These are phyloP conservation scores for Oceanites oceanicus DNA, from an alignment of 2,113 vertebrate species.

Conservation along the genomic window DNA sequence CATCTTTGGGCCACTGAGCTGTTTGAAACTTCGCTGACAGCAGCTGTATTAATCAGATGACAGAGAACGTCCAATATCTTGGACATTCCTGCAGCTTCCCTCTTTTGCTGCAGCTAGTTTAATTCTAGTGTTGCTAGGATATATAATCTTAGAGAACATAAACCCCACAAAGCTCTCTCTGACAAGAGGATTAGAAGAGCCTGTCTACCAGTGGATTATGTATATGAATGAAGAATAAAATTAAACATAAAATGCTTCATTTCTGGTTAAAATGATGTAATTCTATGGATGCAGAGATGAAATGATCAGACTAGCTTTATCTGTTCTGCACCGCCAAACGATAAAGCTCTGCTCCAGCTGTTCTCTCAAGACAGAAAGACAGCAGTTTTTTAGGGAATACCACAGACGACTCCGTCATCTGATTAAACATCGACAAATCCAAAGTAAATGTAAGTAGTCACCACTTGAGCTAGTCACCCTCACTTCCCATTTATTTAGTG, in stretches of 20 bases:
- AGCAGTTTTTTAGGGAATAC: background rate
- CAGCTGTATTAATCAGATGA: background rate
- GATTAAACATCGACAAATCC: background rate
- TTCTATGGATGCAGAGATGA: background rate
- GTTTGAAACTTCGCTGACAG: background rate
- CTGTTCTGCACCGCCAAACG: background rate
- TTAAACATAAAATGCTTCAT: background rate
- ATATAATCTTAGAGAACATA: slow-evolving; percentile 30
- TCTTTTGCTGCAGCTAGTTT: background rate
- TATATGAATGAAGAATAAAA: slow-evolving; percentile 7
- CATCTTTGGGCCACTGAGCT: background rate
- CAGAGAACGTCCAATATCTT: background rate
- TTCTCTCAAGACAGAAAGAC: background rate
- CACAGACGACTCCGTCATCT: background rate
- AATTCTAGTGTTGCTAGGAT: slow-evolving; percentile 61
- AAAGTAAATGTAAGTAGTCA: background rate
- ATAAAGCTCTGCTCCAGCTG: background rate
- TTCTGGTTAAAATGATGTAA: background rate
- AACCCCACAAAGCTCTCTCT: background rate
- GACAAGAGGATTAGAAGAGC: slow-evolving; percentile 48
- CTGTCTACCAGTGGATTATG: slow-evolving; percentile 16
- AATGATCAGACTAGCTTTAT: background rate
- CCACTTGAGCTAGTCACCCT: background rate
- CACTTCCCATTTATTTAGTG: background rate
- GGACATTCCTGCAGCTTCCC: background rate